Evolutionary conservation across 2,113 vertebrate species (phyloP).

Genomic region (Urocitellus parryii): DNA sequence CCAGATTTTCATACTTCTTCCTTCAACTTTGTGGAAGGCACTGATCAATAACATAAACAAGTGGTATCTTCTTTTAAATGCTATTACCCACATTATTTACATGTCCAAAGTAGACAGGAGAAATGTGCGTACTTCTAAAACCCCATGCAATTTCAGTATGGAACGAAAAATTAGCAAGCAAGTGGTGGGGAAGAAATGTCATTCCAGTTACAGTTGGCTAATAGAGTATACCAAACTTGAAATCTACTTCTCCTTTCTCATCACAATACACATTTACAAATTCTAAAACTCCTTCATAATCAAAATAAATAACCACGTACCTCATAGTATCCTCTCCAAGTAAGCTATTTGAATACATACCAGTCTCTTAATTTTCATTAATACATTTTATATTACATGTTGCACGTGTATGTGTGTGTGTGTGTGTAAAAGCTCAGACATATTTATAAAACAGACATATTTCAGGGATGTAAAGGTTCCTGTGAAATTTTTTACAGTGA

Average conservation of each 20-base stretch:
- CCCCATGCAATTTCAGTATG: background rate
- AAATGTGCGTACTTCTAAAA: background rate
- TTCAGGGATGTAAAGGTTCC: background rate
- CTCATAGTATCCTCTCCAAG: too few relatives aligned
- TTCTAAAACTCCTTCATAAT: background rate
- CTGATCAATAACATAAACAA: background rate
- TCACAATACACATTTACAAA: background rate
- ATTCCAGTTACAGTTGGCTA: background rate
- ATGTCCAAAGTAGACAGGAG: background rate
- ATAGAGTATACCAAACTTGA: background rate
- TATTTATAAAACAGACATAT: background rate
- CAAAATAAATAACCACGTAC: background rate
- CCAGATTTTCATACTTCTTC: background rate
- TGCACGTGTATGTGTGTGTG: background rate
- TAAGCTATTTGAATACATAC: background rate
- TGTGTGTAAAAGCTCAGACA: background rate
- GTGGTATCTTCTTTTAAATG: background rate
- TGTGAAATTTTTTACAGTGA: background rate
- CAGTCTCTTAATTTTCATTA: constrained; percentile 16
- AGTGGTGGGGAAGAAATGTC: background rate
- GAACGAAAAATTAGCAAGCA: background rate
- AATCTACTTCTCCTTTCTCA: background rate
- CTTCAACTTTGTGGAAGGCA: background rate
- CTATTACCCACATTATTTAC: background rate
- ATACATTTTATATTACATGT: background rate